Conservation (phyloP, 37 sponge, comb jelly and placozoan species). For the Chondrilla cf. caribensis region DNA sequence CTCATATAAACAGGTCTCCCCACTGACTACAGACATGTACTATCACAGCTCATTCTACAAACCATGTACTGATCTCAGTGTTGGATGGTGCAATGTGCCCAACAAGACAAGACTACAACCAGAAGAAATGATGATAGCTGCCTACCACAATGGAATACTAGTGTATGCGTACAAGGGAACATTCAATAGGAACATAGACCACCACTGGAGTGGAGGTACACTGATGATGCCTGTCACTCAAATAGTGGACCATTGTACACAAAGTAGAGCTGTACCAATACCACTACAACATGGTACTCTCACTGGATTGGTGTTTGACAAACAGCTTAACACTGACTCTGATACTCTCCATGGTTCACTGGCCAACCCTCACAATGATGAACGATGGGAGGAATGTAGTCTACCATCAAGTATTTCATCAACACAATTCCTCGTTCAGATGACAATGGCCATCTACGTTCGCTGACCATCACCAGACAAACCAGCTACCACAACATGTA, state of each 20-base stretch:
- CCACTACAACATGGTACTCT: constrained; percentile 5
- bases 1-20: constrained; percentile 17
- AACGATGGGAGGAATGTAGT: constrained; percentile 20
- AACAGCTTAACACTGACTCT: neutral
- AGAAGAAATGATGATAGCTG: constrained; percentile 31
- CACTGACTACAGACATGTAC: constrained; percentile 33
- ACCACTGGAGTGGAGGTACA: constrained; percentile 27
- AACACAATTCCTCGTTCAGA: neutral
- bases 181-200: constrained; percentile 28
- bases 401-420: constrained; percentile 29
- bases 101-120: constrained; percentile 19
- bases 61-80: neutral
- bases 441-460: constrained; percentile 33
- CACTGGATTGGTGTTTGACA: constrained; percentile 18
- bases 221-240: constrained; percentile 4
- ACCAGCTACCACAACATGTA: neutral
- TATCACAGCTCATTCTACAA: constrained; percentile 17
- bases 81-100: constrained; percentile 33
- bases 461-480: constrained; percentile 8
- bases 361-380: neutral
- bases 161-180: constrained; percentile 29
- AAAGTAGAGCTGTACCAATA: neutral
- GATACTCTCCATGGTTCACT: neutral
- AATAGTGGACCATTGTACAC: constrained; percentile 16
- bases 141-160: constrained; percentile 31